Evolutionary conservation across 1,140 invertebrate species (phyloP), one percentile per base, ranked within the genome.

Genomic region (Drosophila baimaii): DNA sequence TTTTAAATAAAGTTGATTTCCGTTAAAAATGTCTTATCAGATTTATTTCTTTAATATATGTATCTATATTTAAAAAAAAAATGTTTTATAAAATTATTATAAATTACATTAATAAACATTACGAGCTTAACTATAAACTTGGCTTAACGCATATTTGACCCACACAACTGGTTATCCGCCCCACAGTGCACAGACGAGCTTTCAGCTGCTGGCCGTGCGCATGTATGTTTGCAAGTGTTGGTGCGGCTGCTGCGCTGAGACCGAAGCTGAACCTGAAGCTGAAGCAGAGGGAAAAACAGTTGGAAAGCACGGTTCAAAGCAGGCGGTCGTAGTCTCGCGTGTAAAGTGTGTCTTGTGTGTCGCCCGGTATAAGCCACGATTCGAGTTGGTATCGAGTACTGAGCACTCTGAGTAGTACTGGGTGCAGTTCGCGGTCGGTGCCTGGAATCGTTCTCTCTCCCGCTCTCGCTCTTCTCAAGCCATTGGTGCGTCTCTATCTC

Each of bases 271-370:
- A 57, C 23, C 55, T 41, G 39, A 25, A 41, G 52, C 49, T 17
- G 21, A 33, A 56, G 25, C 44, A 77, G 63, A 58, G 52, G 68
- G 55, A 73, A 29, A 63, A 75, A 83, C 77, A 84, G 81, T 84
- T 84, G 63, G 56, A 68, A 70, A 74, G 73, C 64, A 84, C 73
- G 74, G 64, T 65, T 79, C 81, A 44, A 66, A 56, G 62, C 54
- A 85, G 77, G 52, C 81, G 72, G 81, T 85, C 77, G 68, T 41
- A 72, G 29, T 44, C 15, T 49, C 63, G 80, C 51, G 64, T 78
- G 61, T 49, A 31, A 29, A 19, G 41, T 29, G 19, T 44, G 64
- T n/a, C n/a, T 71, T 47, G 13, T 29, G 33, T 41, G 57, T 56
- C 2, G 44, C 19, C 59, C 64, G 70, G 64, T 47, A 52, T 71